Conservation (phyloP, 1,140 invertebrate genomes). For the Tribolium madens region DNA sequence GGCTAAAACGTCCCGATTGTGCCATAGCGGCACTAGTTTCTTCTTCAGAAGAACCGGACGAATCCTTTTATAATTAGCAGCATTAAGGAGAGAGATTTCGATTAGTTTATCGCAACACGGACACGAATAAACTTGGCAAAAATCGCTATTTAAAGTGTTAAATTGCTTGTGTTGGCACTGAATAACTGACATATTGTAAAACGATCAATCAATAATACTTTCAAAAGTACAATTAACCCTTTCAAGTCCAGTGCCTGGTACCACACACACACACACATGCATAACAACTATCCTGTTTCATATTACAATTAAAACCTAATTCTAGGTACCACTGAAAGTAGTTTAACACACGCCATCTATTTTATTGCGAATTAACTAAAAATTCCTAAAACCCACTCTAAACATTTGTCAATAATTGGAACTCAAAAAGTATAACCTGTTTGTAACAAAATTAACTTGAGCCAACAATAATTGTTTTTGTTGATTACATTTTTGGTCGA, state of each 20-base stretch:
- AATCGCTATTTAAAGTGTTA: conserved; percentile 6
- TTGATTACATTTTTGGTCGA: too few species aligned
- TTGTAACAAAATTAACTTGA: too few species aligned
- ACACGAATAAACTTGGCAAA: background rate
- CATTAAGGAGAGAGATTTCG: conserved; percentile 50
- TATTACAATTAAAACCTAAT: background rate
- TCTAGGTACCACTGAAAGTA: background rate
- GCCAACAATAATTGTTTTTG: too few species aligned
- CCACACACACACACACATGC: conserved; percentile 36
- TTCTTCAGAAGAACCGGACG: conserved; percentile 64
- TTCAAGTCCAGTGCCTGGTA: conserved; percentile 41
- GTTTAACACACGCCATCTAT: background rate
- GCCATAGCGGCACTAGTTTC: conserved; percentile 60
- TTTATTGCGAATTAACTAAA: background rate
- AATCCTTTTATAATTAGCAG: conserved; percentile 61
- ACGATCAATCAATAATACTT: conserved; percentile 46
- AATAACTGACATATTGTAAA: conserved; percentile 41
- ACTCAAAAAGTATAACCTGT: too few species aligned
- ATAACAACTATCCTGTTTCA: conserved; percentile 24
- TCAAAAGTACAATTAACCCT: conserved; percentile 41
- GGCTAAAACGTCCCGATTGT: conserved; percentile 56
- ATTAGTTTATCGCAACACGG: background rate
- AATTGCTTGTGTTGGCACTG: conserved; percentile 17
- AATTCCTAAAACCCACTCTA: background rate
- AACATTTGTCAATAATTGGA: too few species aligned